These are phyloP conservation scores for Lagopus leucura DNA, from an alignment of 2,113 vertebrate species.

Conservation along the genomic window DNA sequence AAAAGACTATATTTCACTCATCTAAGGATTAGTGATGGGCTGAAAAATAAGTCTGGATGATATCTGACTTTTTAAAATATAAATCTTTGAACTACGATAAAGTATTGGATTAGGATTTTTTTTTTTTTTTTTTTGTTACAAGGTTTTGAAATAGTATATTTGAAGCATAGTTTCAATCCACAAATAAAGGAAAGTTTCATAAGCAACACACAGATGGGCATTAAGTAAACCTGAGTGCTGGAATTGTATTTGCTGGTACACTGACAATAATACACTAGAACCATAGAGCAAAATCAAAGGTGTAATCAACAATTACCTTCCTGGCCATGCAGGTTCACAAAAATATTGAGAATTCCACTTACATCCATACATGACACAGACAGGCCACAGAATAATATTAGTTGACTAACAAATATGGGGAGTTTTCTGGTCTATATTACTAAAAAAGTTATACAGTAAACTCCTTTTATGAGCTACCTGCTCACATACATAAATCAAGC, in stretches of 20 bases:
- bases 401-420: not conserved
- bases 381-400: not conserved
- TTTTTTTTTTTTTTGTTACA: not conserved
- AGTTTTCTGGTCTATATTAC: not conserved
- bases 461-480: slow-evolving; percentile 49
- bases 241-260: slow-evolving; percentile 37
- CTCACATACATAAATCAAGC: slow-evolving; percentile 55
- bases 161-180: not conserved
- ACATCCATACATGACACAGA: not conserved
- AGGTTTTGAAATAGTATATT: not conserved
- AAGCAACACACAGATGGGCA: not conserved
- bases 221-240: slow-evolving; percentile 16
- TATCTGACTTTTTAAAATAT: not conserved
- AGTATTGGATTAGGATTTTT: not conserved
- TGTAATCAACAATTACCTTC: not conserved
- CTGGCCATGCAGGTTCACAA: not conserved
- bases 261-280: not conserved
- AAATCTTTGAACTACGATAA: not conserved
- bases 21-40: slow-evolving; percentile 20
- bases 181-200: not conserved
- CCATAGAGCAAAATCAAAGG: not conserved
- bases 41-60: slow-evolving; percentile 40
- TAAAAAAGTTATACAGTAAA: slow-evolving; percentile 53
- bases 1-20: slow-evolving; percentile 41
- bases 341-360: not conserved